Percentiles rank a stretch among this genome's conserved stretches.
These are phyloP conservation scores for Heliothis peltigera DNA, from an alignment of 2,888 invertebrate genomes.

Conservation along the genomic window DNA sequence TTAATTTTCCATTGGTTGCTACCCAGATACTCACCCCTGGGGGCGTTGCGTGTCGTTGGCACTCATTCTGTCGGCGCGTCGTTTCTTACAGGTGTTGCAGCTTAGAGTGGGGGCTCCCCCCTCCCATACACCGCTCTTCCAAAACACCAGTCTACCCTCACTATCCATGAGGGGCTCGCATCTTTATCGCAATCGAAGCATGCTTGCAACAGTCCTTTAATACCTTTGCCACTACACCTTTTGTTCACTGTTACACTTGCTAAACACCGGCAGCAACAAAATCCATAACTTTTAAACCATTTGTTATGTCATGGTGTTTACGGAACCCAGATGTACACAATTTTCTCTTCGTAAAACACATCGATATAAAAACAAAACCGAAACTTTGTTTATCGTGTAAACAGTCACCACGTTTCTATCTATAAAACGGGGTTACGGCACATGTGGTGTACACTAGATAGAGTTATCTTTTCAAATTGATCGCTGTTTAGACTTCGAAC, in stretches of 20 bases:
- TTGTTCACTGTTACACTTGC: conserved; percentile 3
- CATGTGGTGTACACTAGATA: conserved; percentile 70
- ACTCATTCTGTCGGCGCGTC: conserved; percentile 84
- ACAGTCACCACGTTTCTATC: conserved; percentile 69
- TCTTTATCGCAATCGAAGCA: conserved; percentile 62
- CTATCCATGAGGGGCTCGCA: conserved; percentile 80
- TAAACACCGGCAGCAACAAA: conserved; percentile 1
- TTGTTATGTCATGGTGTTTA: conserved; percentile 58
- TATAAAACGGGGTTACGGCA: conserved; percentile 70
- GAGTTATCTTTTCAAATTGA: conserved; percentile 64
- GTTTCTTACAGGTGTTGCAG: conserved; percentile 86
- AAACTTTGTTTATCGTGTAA: conserved; percentile 71
- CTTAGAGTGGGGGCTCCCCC: conserved; percentile 82
- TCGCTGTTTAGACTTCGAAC: conserved; percentile 58
- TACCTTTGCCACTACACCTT: conserved; percentile 27
- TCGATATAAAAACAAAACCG: conserved; percentile 65
- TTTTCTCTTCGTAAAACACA: conserved; percentile 59
- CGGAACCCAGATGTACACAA: conserved; percentile 51
- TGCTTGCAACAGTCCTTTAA: conserved; percentile 17
- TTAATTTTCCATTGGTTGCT: conserved; percentile 10
- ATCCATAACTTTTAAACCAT: conserved; percentile 21
- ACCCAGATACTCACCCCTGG: conserved; percentile 77
- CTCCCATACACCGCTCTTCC: conserved; percentile 87
- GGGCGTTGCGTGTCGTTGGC: conserved; percentile 76
- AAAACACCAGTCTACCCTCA: conserved; percentile 85